A percentile compares a stretch with the other conserved stretches of the same genome.
Conservation (phyloP, 92 coral and sea anemone genomes). For the Palythoa grandis region DNA sequence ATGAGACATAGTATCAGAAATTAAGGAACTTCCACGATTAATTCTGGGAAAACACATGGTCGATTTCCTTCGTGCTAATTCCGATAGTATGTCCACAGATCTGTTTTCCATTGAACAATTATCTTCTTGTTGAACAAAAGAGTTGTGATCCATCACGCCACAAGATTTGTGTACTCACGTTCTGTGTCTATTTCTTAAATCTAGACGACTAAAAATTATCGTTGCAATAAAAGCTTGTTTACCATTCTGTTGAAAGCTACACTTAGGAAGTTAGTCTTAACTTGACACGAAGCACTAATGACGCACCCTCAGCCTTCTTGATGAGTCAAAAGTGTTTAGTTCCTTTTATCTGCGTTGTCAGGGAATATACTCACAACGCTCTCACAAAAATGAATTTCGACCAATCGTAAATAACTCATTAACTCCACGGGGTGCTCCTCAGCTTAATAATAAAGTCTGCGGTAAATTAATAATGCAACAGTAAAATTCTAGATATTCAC, state of each 20-base stretch:
- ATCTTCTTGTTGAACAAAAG: neutral
- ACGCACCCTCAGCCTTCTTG: too few species aligned
- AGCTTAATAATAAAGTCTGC: neutral
- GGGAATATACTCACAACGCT: neutral
- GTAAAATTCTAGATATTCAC: neutral
- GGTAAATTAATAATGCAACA: neutral
- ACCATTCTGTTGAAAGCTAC: too few species aligned
- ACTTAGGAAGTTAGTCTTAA: too few species aligned
- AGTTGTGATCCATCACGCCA: neutral
- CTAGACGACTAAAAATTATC: neutral
- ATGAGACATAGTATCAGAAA: constrained; percentile 50
- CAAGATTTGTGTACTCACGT: neutral
- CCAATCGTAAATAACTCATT: neutral
- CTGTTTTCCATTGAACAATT: neutral
- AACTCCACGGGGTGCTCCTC: neutral
- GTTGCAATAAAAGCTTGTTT: too few species aligned
- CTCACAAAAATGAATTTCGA: neutral
- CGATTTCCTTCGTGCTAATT: neutral
- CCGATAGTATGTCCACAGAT: neutral
- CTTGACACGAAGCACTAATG: neutral
- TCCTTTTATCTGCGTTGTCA: neutral
- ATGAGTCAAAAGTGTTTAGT: neutral
- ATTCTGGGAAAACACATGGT: neutral
- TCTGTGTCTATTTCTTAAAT: neutral
- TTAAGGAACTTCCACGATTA: constrained; percentile 25